Conservation (phyloP, 1,140 invertebrate genomes). For the Drosophila navojoa region DNA sequence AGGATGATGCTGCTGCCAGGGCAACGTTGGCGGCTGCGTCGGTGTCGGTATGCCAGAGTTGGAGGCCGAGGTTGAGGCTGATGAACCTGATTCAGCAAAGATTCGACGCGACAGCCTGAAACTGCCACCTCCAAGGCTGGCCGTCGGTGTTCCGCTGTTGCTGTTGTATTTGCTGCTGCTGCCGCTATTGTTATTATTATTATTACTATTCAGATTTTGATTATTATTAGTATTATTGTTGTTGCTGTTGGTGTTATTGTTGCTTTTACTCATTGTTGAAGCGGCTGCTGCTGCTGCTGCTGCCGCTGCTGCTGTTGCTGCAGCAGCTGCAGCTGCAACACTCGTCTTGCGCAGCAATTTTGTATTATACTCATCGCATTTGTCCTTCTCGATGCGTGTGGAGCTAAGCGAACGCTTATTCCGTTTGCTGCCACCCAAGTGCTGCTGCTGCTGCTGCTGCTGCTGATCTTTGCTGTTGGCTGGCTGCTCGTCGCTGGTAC, state of each 20-base stretch:
- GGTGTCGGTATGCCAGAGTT: constrained; percentile 79
- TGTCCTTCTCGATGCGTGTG: constrained; percentile 79
- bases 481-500: constrained; percentile 56
- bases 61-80: constrained; percentile 72
- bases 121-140: constrained; percentile 53
- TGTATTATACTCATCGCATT: constrained; percentile 81
- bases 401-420: constrained; percentile 82
- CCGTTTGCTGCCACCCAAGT: constrained; percentile 57
- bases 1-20: constrained; percentile 37
- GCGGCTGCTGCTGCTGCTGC: constrained; percentile 50
- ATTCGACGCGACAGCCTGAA: constrained; percentile 66
- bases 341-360: constrained; percentile 75
- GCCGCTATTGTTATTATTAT: constrained; percentile 9
- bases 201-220: constrained; percentile 14
- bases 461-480: constrained; percentile 8
- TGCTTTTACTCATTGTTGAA: constrained; percentile 19
- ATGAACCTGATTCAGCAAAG: constrained; percentile 66
- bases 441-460: constrained; percentile 29
- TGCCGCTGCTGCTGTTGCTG: constrained; percentile 50
- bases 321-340: constrained; percentile 49
- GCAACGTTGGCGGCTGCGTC: constrained; percentile 57
- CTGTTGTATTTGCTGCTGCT: constrained; percentile 45
- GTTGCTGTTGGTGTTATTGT: constrained; percentile 35
- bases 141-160: constrained; percentile 27
- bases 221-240: constrained; percentile 23